Evolutionary conservation across 2,113 vertebrate species (phyloP).

Genomic region (Pithys albifrons): DNA sequence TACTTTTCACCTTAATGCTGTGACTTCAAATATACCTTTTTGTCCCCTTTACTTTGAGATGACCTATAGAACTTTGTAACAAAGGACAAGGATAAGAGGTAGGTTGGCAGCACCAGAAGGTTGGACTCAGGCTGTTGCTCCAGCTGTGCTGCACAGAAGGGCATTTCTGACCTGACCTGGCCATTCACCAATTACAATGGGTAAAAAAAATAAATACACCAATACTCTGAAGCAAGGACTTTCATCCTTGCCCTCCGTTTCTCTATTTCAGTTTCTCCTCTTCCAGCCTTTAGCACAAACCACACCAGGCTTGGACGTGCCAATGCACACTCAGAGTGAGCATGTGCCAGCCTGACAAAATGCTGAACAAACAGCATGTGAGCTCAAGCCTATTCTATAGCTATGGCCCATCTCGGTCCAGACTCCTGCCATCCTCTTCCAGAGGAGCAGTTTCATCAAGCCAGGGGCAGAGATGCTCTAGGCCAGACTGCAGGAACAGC

Average conservation of each 20-base stretch:
- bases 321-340: not conserved
- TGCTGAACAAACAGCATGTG: not conserved
- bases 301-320: not conserved
- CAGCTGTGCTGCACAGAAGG: not conserved
- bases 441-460: rapidly evolving
- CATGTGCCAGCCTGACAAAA: not conserved
- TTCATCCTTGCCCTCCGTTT: not conserved
- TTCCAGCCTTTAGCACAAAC: not conserved
- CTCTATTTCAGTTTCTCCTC: not conserved
- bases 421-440: not conserved
- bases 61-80: not conserved
- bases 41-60: not conserved
- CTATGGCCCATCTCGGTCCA: rapidly evolving
- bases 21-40: not conserved
- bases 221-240: not conserved
- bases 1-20: not conserved
- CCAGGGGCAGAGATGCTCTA: not conserved
- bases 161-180: not conserved
- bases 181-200: not conserved
- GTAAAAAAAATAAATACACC: not conserved
- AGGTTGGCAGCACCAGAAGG: not conserved
- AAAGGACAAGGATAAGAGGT: not conserved
- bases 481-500: not conserved
- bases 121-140: rapidly evolving
- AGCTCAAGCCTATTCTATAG: not conserved